A percentile compares a stretch with the other conserved stretches of the same genome.
phyloP scores from a whole-genome alignment of 2,113 vertebrate species.

The Nerophis ophidion region DNA sequence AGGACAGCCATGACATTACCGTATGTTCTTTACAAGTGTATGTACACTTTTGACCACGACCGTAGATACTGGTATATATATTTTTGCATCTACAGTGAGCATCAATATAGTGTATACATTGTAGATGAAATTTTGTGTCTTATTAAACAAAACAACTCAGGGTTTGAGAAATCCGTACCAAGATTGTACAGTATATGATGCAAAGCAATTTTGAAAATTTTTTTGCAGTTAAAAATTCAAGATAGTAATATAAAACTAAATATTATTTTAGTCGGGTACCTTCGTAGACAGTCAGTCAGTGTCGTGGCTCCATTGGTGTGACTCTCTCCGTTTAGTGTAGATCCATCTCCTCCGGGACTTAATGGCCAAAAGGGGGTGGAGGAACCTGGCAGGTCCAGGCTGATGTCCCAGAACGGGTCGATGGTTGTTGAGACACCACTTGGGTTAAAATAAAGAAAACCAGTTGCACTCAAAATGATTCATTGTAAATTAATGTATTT shows the following conservation, averaged over 20 bases:
- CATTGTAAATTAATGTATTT: neutral
- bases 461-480: neutral
- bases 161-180: no score
- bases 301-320: conserved; percentile 87
- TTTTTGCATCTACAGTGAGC: no score
- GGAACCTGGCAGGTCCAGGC: conserved; percentile 93
- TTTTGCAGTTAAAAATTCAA: neutral
- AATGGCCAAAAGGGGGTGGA: conserved; percentile 97
- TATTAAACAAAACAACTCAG: no score
- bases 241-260: neutral
- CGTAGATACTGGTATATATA: no score
- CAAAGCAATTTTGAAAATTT: no score
- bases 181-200: no score
- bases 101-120: no score
- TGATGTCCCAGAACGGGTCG: conserved; percentile 99
- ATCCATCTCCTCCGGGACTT: conserved; percentile 88
- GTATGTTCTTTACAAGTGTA: no score
- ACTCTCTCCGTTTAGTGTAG: conserved; percentile 89
- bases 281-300: conserved; percentile 93
- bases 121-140: no score
- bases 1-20: no score
- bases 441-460: neutral
- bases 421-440: conserved; percentile 98
- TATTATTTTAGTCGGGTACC: conserved; percentile 58
- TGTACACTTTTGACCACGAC: no score